phyloP scores from a whole-genome alignment of 2,888 invertebrate species.

The Hirtodrosophila duncani region DNA sequence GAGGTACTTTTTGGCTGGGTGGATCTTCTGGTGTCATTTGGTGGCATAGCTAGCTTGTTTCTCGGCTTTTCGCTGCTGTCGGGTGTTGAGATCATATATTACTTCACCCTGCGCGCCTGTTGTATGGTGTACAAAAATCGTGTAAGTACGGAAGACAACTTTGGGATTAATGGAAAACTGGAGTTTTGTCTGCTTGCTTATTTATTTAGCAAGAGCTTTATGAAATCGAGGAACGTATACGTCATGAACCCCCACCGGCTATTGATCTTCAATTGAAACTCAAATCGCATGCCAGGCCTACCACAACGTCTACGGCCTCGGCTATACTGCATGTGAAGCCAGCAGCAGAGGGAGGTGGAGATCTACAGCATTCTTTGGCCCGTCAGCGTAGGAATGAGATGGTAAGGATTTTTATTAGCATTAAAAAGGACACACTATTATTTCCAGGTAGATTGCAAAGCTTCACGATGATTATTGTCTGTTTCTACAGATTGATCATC shows the following conservation, averaged over 20 bases:
- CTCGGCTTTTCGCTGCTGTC: conserved; percentile 86
- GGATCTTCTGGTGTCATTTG: conserved; percentile 83
- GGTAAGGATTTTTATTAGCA: too few species aligned
- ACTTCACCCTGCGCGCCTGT: conserved; percentile 84
- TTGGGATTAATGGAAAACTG: not conserved
- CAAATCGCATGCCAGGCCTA: conserved; percentile 37
- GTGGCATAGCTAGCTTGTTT: conserved; percentile 80
- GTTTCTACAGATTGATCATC: too few species aligned
- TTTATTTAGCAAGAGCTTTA: conserved; percentile 69
- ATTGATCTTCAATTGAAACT: conserved; percentile 71
- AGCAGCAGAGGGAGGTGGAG: not conserved
- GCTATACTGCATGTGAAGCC: conserved; percentile 50
- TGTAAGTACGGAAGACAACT: conserved; percentile 43
- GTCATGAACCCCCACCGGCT: conserved; percentile 68
- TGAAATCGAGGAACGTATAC: conserved; percentile 76
- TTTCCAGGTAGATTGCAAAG: too few species aligned
- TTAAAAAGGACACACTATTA: too few species aligned
- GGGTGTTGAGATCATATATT: conserved; percentile 87
- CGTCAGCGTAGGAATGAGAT: conserved; percentile 38
- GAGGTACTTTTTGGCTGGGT: conserved; percentile 92
- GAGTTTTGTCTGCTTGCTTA: not conserved
- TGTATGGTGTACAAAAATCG: conserved; percentile 78
- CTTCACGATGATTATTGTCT: too few species aligned
- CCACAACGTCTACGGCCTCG: conserved; percentile 7
- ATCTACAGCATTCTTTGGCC: not conserved